Evolutionary conservation across 2,797 vertebrate genomes (phyloP).

Genomic region (Chelonia mydas): DNA sequence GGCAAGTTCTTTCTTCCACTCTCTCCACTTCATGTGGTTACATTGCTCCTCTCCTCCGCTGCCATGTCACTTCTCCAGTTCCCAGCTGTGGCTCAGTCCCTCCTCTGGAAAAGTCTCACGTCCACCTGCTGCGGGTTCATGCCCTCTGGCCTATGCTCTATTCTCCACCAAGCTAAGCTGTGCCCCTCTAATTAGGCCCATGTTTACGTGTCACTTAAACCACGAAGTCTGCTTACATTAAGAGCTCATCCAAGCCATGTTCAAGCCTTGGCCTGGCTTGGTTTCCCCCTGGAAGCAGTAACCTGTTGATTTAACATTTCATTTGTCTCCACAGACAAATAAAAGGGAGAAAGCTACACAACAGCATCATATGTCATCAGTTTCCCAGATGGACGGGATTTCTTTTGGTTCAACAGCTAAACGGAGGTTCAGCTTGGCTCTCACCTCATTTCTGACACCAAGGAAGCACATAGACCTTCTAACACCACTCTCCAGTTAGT

Average conservation of each 20-base stretch:
- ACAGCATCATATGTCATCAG: neutral
- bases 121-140: neutral
- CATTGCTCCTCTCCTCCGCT: neutral
- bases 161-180: neutral
- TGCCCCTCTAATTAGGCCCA: neutral
- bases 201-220: neutral
- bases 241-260: constrained; percentile 19
- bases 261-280: neutral
- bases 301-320: constrained; percentile 47
- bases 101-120: neutral
- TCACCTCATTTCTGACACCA: neutral
- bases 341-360: constrained; percentile 12
- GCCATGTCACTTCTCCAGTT: neutral
- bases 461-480: neutral
- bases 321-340: neutral
- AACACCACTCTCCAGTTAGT: neutral
- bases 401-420: neutral
- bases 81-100: neutral
- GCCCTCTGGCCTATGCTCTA: neutral
- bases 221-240: neutral
- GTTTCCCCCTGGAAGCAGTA: constrained; percentile 11
- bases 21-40: fast-evolving
- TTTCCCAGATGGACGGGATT: neutral
- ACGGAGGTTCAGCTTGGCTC: neutral
- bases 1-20: no score